Evolutionary conservation across 2,797 vertebrate species (phyloP), one percentile per base, ranked within the genome.

Genomic region (Graptemys geographica): DNA sequence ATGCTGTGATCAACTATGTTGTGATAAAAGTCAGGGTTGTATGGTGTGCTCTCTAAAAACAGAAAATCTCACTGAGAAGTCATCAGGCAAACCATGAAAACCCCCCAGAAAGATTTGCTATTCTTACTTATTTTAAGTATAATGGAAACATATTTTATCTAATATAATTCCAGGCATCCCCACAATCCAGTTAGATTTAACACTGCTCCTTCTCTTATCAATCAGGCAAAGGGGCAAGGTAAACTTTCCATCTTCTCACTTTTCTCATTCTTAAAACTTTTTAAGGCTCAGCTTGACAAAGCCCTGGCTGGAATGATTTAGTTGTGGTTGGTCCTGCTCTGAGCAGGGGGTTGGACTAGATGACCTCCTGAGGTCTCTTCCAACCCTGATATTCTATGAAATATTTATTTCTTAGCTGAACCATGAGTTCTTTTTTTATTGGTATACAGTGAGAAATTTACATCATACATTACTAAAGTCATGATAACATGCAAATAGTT

Each of bases 401-500:
- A 21, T 53, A 23, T 74, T 76, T 49, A 23, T 74, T 76, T 82
- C 31, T 89, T 80, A 23, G 11, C 41, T 52, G 56, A 90, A 44
- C 57, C 21, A 53, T 12, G 52, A 65, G 65, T 56, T 82, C 11
- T 51, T 51, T 49, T 51, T 55, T 49, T 5, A 3, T 0, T 76
- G 81, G 37, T 15, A 79, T 13, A 27, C 11, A 65, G 15, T 0
- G 0, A 86, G n/a, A 13, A 27, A 21, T 49, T 41, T 31, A 69
- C 52, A 52, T 11, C 1, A 1, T 9, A 69, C 0, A 59, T 31
- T 59, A 0, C 44, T 56, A 23, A 59, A 49, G 79, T 37, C 49
- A 13, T 5, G 41, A 72, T 41, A 72, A 69, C 16, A 31, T 9
- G 41, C 1, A 8, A 25, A 51, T 47, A 37, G 11, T 44, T 87